Base-by-base conservation (phyloP, 2,888 invertebrate genomes). In the Mesorhabditis sp. region DNA sequence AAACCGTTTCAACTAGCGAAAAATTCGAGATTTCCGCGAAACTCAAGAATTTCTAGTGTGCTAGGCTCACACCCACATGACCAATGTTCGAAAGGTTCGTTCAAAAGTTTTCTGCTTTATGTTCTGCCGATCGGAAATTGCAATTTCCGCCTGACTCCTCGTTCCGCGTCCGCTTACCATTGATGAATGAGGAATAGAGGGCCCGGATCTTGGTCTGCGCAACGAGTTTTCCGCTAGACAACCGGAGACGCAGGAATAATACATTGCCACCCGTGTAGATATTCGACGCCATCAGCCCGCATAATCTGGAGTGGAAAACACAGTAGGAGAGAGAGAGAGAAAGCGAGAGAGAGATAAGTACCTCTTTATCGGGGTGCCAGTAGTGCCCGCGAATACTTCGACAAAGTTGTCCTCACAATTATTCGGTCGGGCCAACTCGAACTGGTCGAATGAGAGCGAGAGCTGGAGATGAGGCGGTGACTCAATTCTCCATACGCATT, bases 391-490 rank as follows among this genome's bases (percentile, higher is more conserved):
- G 72, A 83, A 85, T 7, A 85, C 73, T 74, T 84, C 85, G 10
- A 85, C 70, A 68, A 81, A 83, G 67, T 85, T 85, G 13, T 79
- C 71, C n/a, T 68, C 71, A 73, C 85, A 85, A 66, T 82, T 79
- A 74, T 85, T 85, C 5, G 84, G 84, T 43, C 74, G 68, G 6
- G 77, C 80, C 67, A 85, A 70, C 5, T 74, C 65, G 62, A 85
- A 85, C 5, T 81, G 74, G 44, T 80, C 75, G 43, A 84, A 76
- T 69, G 81, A 82, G 45, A 83, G 69, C 3, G 81, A 77, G 28
- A 82, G 75, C 45, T 75, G 67, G 44, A 73, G 72, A 7, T 73
- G 66, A 5, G 68, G 6, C 7, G 74, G 74, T 43, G 82, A 80
- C 65, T 73, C 73, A 5, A 82, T 70, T 41, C 73, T 74, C 82